Evolutionary conservation across 2,888 invertebrate genomes (phyloP), one percentile per base, ranked within the genome.

Genomic region (Pedicia rivosa): DNA sequence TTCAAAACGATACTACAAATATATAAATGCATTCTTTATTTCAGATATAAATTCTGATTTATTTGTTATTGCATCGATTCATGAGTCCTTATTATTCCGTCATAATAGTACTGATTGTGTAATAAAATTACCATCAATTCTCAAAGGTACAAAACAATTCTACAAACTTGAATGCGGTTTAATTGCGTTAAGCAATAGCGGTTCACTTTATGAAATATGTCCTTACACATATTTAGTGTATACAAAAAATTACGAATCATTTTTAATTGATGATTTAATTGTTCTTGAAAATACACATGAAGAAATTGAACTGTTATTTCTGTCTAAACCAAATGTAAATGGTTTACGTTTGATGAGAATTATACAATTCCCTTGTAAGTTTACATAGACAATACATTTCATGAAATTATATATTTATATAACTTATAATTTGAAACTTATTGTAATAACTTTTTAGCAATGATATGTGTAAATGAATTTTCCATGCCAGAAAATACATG

Each of bases 341-440:
- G 45, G 43, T 2, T 48, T 25, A 2, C 31, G 54, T 6, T 38
- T 44, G 1, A 53, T 62, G 36, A 52, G 54, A 43, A 51, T 59
- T 15, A 41, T 62, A n/a, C 53, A 56, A 31, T 62, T 57, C 48
- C 58, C 60, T 27, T 50, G 59, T 58, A 47, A 47, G 49, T 38
- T 22, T 9, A n/a, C n/a, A n/a, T n/a, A n/a, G n/a, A n/a, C n/a
- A n/a, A n/a, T 5, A 16, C 16, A 12, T 27, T 10, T 7, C 8
- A 10, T n/a, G 6, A 12, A 27, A 7, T 27, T 27, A 12, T 12
- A 12, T 7, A 27, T 4, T 27, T 4, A 12, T 12, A 7, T 27
- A 13, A 12, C 10, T 12, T 27, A 4, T 6, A n/a, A 12, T 27
- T 27, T 12, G 6, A 12, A 27, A 3, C 6, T 35, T 32, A 25